These are phyloP conservation scores for Drosophila anomelani DNA, from an alignment of 2,888 invertebrate genomes.

Conservation along the genomic window DNA sequence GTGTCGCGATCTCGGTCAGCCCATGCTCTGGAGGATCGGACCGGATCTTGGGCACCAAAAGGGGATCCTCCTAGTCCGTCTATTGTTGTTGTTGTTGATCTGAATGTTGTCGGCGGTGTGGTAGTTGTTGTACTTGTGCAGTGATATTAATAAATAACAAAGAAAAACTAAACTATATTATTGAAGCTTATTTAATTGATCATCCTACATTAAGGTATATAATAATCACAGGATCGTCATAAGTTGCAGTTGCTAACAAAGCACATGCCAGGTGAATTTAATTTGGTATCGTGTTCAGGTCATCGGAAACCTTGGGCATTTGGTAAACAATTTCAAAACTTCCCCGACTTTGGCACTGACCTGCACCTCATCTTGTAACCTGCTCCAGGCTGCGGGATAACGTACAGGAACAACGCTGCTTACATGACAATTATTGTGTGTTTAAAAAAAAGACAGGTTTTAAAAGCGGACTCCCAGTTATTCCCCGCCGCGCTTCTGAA, in stretches of 20 bases:
- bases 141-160: slow-evolving; percentile 54
- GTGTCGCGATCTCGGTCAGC: not conserved
- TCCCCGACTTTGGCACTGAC: not conserved
- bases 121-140: slow-evolving; percentile 33
- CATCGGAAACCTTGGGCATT: not conserved
- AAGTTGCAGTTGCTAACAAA: slow-evolving; percentile 4
- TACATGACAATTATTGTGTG: slow-evolving; percentile 48
- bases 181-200: not conserved
- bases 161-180: no score
- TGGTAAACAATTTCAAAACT: slow-evolving; percentile 10
- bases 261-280: slow-evolving; percentile 13
- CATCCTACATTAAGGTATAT: not conserved
- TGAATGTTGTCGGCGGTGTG: slow-evolving; percentile 5
- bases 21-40: not conserved
- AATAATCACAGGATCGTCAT: not conserved
- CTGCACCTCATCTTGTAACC: not conserved
- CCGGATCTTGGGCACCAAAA: not conserved
- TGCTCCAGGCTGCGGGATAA: not conserved
- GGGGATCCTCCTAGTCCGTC: slow-evolving; percentile 9
- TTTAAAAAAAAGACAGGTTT: slow-evolving; percentile 25
- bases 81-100: slow-evolving; percentile 7
- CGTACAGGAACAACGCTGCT: slow-evolving; percentile 31
- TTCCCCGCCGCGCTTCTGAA: slow-evolving; percentile 89
- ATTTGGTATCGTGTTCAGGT: slow-evolving; percentile 8
- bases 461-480: slow-evolving; percentile 1